Evolutionary conservation across 2,797 vertebrate species (phyloP), one percentile per base, ranked within the genome.

Genomic region (Schizothorax lantsangensis): DNA sequence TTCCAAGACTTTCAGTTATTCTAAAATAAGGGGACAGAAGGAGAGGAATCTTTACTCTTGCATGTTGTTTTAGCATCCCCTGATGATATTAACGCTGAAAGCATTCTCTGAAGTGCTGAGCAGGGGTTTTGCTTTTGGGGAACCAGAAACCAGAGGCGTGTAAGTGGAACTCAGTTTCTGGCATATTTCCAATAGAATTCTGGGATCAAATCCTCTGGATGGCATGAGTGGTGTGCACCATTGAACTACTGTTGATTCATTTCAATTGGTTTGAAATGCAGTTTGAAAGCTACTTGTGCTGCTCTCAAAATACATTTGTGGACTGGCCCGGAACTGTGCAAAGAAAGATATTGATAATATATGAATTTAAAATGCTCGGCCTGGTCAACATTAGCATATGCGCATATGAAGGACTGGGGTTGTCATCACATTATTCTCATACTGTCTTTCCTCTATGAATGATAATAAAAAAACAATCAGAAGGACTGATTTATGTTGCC

Each of bases 221-320:
- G 82, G 69, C 83, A 85, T 88, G 85, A 84, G 72, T 64, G 73
- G 81, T 73, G 85, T 83, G 83, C 54, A 83, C 79, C 75, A 59
- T 45, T 85, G 83, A 84, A 82, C 62, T 71, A 73, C 79, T 86
- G 85, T 85, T 89, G 87, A 88, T 87, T 88, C 83, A 79, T 89
- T 86, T 90, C 83, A 91, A 90, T 86, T 90, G 85, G 84, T 84
- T 91, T 85, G 40, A 90, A 91, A 89, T 89, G 77, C 86, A 85
- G 68, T 88, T 89, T 89, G 64, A 88, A 89, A 91, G 72, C 82
- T 79, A 85, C 79, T 88, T 85, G 62, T 79, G 49, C 66, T 45
- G 36, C n/a, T 30, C 66, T 49, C 49, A 81, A 82, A 88, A 84
- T 87, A 68, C 36, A 86, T 88, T 86, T 73, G 30, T 71, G 66